Percentiles rank a stretch among this genome's conserved stretches.
Conservation (phyloP, 1,140 invertebrate genomes). For the Sarcophaga bullata region DNA sequence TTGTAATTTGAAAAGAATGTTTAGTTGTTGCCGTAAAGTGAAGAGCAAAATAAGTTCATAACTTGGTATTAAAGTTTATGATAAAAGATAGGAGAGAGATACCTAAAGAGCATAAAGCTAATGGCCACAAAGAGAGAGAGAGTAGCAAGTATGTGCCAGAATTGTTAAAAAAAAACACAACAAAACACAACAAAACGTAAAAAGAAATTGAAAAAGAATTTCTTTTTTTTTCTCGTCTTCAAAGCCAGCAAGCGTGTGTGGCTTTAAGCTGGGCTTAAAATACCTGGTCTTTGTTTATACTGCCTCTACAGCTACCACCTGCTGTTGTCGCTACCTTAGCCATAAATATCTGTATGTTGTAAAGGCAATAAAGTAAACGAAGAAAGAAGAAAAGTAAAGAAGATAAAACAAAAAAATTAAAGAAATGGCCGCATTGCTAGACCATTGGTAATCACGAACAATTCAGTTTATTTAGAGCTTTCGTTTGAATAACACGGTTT, state of each 20-base stretch:
- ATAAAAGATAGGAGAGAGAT: too few species aligned
- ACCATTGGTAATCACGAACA: slow-evolving; percentile 31
- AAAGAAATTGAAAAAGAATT: slow-evolving; percentile 19
- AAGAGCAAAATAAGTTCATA: too few species aligned
- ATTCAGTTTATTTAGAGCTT: slow-evolving; percentile 37
- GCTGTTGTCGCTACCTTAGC: neutral
- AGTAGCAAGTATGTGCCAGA: neutral
- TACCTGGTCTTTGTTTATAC: neutral
- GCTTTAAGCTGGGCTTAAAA: neutral
- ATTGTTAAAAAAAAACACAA: neutral
- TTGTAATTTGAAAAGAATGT: too few species aligned
- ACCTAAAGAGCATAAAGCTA: too few species aligned
- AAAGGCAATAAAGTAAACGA: slow-evolving; percentile 3
- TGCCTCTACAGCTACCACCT: slow-evolving; percentile 28
- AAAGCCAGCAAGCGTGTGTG: neutral
- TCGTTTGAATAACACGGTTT: slow-evolving; percentile 25
- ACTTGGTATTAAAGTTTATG: too few species aligned
- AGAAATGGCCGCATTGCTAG: slow-evolving; percentile 40
- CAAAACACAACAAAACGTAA: neutral
- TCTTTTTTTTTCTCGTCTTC: slow-evolving; percentile 1
- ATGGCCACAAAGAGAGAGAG: neutral
- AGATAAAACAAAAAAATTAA: neutral
- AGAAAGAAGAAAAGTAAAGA: neutral
- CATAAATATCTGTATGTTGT: neutral
- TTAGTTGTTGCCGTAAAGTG: too few species aligned